phyloP scores from a whole-genome alignment of 2,888 invertebrate species.

The Amblyjoppa proteus region DNA sequence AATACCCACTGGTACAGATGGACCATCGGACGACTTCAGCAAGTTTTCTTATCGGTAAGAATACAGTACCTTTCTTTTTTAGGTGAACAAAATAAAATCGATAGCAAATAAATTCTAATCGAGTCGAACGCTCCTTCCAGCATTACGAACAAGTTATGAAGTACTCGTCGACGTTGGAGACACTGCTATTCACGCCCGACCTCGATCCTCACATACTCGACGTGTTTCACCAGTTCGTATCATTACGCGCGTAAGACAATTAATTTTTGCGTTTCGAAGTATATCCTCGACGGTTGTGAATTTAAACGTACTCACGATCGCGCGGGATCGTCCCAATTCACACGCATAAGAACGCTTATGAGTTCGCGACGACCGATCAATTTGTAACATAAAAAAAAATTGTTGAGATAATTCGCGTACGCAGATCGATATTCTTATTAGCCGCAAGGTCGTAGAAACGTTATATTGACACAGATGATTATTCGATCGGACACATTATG shows the following conservation, averaged over 20 bases:
- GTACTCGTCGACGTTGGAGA: conserved; percentile 97
- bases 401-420: background rate
- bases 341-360: background rate
- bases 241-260: conserved; percentile 89
- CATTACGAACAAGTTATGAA: conserved; percentile 99
- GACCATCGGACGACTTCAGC: conserved; percentile 97
- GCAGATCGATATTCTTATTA: conserved; percentile 13
- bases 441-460: conserved; percentile 5
- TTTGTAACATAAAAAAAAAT: conserved; percentile 23
- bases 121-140: conserved; percentile 86
- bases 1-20: conserved; percentile 98
- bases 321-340: conserved; percentile 22
- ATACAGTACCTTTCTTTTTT: background rate
- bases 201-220: conserved; percentile 98
- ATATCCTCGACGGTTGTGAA: conserved; percentile 38
- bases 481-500: conserved; percentile 23
- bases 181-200: conserved; percentile 97
- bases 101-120: background rate
- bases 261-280: conserved; percentile 33
- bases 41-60: conserved; percentile 96
- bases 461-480: background rate
- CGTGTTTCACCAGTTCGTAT: conserved; percentile 98
- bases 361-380: conserved; percentile 17
- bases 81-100: background rate
- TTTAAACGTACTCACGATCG: conserved; percentile 9